These are phyloP conservation scores for Diaphora mendica DNA, from an alignment of 2,888 invertebrate species.

Conservation along the genomic window DNA sequence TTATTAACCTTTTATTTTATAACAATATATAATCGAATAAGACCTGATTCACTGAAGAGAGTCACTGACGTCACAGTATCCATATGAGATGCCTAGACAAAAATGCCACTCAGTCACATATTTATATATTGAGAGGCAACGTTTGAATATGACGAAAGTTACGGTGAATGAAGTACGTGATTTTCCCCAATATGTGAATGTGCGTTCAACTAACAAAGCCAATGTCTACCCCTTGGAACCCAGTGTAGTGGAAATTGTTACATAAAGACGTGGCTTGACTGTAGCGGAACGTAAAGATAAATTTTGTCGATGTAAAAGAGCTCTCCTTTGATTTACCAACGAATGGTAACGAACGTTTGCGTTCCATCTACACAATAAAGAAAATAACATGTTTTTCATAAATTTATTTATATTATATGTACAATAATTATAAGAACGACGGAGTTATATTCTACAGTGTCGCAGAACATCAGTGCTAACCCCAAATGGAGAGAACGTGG, in stretches of 20 bases:
- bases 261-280: constrained; percentile 5
- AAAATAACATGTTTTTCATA: no score
- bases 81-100: not conserved
- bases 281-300: not conserved
- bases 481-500: no score
- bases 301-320: not conserved
- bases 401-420: no score
- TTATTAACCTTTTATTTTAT: not conserved
- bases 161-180: constrained; percentile 59
- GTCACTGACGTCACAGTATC: not conserved
- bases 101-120: not conserved
- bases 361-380: not conserved
- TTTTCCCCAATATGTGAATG: constrained; percentile 50
- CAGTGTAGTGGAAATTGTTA: constrained; percentile 38
- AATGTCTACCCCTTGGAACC: constrained; percentile 44
- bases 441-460: no score
- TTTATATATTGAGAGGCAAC: not conserved
- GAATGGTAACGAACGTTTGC: no score
- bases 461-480: no score
- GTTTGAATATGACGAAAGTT: constrained; percentile 38
- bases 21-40: not conserved
- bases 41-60: no score
- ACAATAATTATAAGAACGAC: no score
- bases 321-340: not conserved
- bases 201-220: constrained; percentile 55